phyloP scores from a whole-genome alignment of 2,888 invertebrate genomes.

The Tipula vernalis region DNA sequence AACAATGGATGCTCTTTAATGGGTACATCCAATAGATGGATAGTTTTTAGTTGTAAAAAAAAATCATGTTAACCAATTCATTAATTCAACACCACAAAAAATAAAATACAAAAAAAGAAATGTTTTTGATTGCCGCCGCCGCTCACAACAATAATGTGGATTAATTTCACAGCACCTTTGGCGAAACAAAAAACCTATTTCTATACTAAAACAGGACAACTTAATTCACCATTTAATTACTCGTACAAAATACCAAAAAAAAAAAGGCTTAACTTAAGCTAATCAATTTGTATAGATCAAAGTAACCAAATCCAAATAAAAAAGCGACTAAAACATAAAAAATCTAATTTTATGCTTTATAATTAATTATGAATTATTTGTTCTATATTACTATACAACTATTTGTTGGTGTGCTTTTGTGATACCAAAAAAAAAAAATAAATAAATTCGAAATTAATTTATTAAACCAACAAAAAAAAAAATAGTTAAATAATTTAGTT shows the following conservation, averaged over 20 bases:
- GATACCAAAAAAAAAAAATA: background rate
- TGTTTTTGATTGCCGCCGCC: background rate
- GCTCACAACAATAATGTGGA: background rate
- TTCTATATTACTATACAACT: background rate
- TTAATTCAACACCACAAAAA: background rate
- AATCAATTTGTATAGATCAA: background rate
- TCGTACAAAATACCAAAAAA: background rate
- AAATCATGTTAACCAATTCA: background rate
- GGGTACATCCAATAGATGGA: too few relatives aligned
- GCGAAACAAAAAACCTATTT: background rate
- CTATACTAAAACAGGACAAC: background rate
- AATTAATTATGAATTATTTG: background rate
- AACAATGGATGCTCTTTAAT: too few relatives aligned
- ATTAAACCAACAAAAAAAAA: background rate
- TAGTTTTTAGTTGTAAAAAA: too few relatives aligned
- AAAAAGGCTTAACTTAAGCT: background rate
- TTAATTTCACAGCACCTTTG: background rate
- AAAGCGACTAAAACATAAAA: background rate
- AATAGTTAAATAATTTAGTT: background rate
- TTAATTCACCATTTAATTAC: background rate
- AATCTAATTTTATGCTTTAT: conserved; percentile 4
- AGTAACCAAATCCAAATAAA: background rate
- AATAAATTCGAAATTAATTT: background rate
- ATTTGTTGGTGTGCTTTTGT: background rate
- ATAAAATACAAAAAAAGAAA: too few relatives aligned